phyloP scores from a whole-genome alignment of 53 echinoderm and acorn worm genomes.

The Astropecten irregularis region DNA sequence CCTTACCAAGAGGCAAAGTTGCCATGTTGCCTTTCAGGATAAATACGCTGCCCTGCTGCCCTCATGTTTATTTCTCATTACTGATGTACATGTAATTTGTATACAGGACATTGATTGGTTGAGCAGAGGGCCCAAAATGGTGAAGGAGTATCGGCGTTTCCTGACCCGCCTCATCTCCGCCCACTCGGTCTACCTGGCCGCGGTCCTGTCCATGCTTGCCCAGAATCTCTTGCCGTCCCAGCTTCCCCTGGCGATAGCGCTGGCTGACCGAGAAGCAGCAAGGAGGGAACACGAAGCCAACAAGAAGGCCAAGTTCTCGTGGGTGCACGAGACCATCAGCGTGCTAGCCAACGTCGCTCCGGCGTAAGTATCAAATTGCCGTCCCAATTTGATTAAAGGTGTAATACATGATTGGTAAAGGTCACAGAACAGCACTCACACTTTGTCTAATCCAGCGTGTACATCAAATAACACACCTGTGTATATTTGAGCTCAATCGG shows the following conservation, averaged over 20 bases:
- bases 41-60: too few species aligned
- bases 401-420: too few species aligned
- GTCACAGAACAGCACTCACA: too few species aligned
- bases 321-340: conserved; percentile 43
- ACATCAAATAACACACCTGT: too few species aligned
- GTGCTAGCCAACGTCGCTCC: conserved; percentile 49
- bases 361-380: conserved; percentile 64
- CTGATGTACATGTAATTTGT: too few species aligned
- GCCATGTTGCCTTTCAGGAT: too few species aligned
- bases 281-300: conserved; percentile 8
- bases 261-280: conserved; percentile 1
- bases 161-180: conserved; percentile 49
- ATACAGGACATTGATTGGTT: conserved; percentile 60
- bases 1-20: too few species aligned
- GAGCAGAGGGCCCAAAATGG: conserved; percentile 2
- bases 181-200: conserved; percentile 58
- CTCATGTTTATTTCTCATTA: too few species aligned
- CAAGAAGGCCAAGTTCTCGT: conserved; percentile 38
- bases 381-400: too few species aligned
- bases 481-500: too few species aligned
- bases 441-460: too few species aligned
- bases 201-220: conserved; percentile 44
- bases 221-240: conserved; percentile 44
- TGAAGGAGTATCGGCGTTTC: conserved; percentile 56
- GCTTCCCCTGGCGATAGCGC: background rate